Percentiles rank a stretch among this genome's conserved stretches.
Evolutionary conservation across 2,888 invertebrate species (phyloP).

Genomic region (Stenichneumon culpator): DNA sequence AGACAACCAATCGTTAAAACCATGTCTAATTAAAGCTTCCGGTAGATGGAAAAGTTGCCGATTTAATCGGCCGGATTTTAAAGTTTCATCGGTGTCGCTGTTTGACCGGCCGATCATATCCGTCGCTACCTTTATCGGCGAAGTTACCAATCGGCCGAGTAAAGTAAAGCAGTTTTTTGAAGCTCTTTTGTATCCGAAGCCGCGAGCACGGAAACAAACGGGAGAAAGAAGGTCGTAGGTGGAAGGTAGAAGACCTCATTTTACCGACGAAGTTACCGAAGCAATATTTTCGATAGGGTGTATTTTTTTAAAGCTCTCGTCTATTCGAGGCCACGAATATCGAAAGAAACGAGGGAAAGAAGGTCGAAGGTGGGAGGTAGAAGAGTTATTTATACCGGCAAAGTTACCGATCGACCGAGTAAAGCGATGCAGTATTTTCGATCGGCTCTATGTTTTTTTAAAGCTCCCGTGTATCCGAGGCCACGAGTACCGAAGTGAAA

Average conservation of each 20-base stretch:
- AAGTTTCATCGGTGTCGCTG: not conserved
- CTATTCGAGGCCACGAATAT: no score
- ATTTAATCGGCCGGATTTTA: not conserved
- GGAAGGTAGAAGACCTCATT: constrained; percentile 36
- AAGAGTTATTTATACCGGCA: not conserved
- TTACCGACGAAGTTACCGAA: no score
- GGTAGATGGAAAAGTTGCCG: not conserved
- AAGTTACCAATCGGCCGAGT: no score
- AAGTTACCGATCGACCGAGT: no score
- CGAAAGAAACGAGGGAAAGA: constrained; percentile 4
- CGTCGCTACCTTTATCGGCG: no score
- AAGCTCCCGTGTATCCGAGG: constrained; percentile 19
- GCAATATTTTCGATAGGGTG: not conserved
- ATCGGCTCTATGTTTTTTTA: not conserved
- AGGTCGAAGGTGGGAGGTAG: constrained; percentile 59
- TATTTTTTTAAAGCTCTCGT: constrained; percentile 23
- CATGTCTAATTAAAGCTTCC: constrained; percentile 39
- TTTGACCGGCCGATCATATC: no score
- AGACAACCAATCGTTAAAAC: constrained; percentile 37
- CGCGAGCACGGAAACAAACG: no score
- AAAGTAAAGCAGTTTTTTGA: no score
- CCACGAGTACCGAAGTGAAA: not conserved
- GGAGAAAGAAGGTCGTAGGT: constrained; percentile 54
- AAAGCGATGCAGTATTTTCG: not conserved
- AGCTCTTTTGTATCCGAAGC: no score